Evolutionary conservation across 2,888 invertebrate species (phyloP).

Genomic region (Acronicta leporina): DNA sequence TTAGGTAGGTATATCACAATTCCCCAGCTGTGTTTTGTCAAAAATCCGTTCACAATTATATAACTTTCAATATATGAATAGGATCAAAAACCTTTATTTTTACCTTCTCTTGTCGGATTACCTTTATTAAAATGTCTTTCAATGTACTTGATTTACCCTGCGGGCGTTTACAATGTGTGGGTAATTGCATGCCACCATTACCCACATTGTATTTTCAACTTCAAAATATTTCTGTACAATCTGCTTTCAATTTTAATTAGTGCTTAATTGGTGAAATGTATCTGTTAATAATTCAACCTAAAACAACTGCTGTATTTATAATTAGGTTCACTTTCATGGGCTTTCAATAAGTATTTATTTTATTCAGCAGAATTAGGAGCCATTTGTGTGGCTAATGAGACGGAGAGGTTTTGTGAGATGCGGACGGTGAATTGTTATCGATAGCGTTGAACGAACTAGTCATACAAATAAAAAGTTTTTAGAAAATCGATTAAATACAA

Average conservation of each 20-base stretch:
- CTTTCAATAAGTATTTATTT: neutral
- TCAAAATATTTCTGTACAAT: conserved; percentile 10
- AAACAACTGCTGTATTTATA: neutral
- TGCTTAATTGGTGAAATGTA: conserved; percentile 14
- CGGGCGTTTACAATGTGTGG: too few relatives aligned
- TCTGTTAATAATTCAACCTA: conserved; percentile 10
- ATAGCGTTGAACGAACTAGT: too few relatives aligned
- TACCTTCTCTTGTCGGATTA: conserved; percentile 1
- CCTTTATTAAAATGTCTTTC: conserved; percentile 18
- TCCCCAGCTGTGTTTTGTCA: too few relatives aligned
- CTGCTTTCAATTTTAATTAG: conserved; percentile 12
- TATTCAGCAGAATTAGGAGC: neutral
- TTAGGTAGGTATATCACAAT: too few relatives aligned
- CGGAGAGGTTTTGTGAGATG: too few relatives aligned
- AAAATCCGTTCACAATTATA: too few relatives aligned
- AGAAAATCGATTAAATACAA: too few relatives aligned
- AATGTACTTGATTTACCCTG: conserved; percentile 10
- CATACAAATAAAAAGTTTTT: too few relatives aligned
- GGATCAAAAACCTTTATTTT: too few relatives aligned
- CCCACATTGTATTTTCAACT: conserved; percentile 18
- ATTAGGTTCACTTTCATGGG: conserved; percentile 11
- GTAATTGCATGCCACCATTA: conserved; percentile 19
- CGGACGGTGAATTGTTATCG: too few relatives aligned
- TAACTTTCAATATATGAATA: too few relatives aligned
- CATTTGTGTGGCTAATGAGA: too few relatives aligned